A percentile compares a stretch with the other conserved stretches of the same genome.
phyloP scores from a whole-genome alignment of 2,797 vertebrate species.

The Lerista edwardsae region DNA sequence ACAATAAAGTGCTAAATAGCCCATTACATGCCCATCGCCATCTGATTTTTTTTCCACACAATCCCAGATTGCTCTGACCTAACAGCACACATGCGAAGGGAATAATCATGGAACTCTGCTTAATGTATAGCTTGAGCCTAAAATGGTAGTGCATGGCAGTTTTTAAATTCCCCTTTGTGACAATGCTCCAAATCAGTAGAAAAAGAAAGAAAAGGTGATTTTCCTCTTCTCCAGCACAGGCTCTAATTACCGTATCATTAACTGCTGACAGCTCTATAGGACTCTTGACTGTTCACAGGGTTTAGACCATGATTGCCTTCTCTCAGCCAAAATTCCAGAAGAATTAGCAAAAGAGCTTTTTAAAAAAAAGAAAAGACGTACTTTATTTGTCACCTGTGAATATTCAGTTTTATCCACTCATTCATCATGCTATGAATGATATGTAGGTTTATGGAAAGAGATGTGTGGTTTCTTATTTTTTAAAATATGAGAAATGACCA shows the following conservation, averaged over 20 bases:
- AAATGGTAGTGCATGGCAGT: not conserved
- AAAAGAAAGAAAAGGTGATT: not conserved
- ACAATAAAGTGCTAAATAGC: no score
- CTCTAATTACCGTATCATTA: conserved; percentile 5
- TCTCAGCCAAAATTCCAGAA: not conserved
- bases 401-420: not conserved
- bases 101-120: not conserved
- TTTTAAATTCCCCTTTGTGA: conserved; percentile 6
- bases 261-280: not conserved
- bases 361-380: not conserved
- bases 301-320: conserved; percentile 3
- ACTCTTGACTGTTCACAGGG: not conserved
- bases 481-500: not conserved
- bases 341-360: not conserved
- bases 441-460: not conserved
- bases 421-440: not conserved
- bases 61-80: not conserved
- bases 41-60: not conserved
- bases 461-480: not conserved
- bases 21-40: no score
- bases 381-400: conserved; percentile 6
- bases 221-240: not conserved
- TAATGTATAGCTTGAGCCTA: not conserved
- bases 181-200: not conserved
- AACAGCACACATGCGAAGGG: not conserved